A percentile compares a stretch with the other conserved stretches of the same genome.
Conservation (phyloP, 2,797 vertebrate genomes). For the Argya squamiceps region DNA sequence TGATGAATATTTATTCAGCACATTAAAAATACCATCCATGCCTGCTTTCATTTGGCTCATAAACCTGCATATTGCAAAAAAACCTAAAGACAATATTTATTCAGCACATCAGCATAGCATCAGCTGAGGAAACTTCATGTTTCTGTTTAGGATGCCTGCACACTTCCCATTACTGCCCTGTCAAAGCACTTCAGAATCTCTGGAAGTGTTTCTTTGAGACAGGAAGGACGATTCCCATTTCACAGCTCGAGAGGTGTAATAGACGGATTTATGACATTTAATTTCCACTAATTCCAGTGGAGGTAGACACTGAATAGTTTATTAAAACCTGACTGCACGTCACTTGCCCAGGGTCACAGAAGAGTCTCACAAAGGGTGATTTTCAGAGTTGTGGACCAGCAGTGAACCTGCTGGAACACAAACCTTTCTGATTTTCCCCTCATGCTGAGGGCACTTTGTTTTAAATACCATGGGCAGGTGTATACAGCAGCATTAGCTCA, state of each 20-base stretch:
- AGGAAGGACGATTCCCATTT: background rate
- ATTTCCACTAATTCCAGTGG: background rate
- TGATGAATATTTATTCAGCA: slow-evolving; percentile 54
- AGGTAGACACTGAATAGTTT: background rate
- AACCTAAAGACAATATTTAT: slow-evolving; percentile 18
- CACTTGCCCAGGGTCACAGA: background rate
- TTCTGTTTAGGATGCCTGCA: background rate
- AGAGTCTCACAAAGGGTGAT: background rate
- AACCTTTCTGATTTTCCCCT: background rate
- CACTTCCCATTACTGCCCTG: background rate
- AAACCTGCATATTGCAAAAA: slow-evolving; percentile 5
- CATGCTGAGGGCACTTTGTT: background rate
- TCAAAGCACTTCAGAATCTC: background rate
- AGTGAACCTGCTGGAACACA: background rate
- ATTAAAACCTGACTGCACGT: background rate
- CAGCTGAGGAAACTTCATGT: background rate
- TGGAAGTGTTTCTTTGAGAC: background rate
- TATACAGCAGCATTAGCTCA: background rate
- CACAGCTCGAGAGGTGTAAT: background rate
- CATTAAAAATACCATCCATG: slow-evolving; percentile 22
- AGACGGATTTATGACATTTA: background rate
- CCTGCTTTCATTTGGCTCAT: slow-evolving; percentile 32
- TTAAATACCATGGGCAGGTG: background rate
- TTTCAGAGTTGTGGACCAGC: background rate
- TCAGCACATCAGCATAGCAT: background rate